These are phyloP conservation scores for Dreissena polymorpha DNA, from an alignment of 1,140 invertebrate species.

Conservation along the genomic window DNA sequence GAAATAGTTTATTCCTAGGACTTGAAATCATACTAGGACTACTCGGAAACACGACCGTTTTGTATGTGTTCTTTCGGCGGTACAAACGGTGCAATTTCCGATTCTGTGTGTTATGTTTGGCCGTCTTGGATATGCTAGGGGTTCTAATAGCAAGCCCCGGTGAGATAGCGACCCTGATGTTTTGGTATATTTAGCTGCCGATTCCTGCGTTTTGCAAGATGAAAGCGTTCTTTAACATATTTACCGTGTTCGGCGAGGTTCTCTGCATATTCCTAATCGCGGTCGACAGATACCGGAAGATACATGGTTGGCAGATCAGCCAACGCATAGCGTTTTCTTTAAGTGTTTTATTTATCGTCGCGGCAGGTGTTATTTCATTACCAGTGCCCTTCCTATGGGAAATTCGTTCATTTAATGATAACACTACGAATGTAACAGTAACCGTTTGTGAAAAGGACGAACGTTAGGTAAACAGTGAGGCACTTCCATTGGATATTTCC, in stretches of 20 bases:
- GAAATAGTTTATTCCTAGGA: too few species aligned
- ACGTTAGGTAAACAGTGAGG: neutral
- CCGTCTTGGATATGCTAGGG: conserved; percentile 58
- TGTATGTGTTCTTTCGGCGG: conserved; percentile 54
- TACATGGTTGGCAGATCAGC: conserved; percentile 58
- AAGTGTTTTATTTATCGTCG: neutral
- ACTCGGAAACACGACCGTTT: conserved; percentile 61
- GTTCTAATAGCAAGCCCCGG: conserved; percentile 60
- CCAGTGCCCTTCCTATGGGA: conserved; percentile 18
- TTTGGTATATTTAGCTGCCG: too few species aligned
- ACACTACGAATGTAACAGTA: neutral
- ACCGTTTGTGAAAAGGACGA: conserved; percentile 23
- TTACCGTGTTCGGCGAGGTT: conserved; percentile 55
- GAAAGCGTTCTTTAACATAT: conserved; percentile 57
- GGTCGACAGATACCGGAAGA: conserved; percentile 61
- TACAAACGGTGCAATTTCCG: conserved; percentile 48
- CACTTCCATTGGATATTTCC: neutral
- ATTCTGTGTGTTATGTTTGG: conserved; percentile 59
- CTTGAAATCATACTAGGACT: conserved; percentile 54
- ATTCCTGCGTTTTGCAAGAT: conserved; percentile 62
- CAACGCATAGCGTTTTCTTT: neutral
- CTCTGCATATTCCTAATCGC: conserved; percentile 59
- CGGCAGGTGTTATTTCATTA: neutral
- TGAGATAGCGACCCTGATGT: too few species aligned
- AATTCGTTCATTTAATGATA: neutral